These are phyloP conservation scores for Oxyruncus cristatus DNA, from an alignment of 2,113 vertebrate species.

Conservation along the genomic window DNA sequence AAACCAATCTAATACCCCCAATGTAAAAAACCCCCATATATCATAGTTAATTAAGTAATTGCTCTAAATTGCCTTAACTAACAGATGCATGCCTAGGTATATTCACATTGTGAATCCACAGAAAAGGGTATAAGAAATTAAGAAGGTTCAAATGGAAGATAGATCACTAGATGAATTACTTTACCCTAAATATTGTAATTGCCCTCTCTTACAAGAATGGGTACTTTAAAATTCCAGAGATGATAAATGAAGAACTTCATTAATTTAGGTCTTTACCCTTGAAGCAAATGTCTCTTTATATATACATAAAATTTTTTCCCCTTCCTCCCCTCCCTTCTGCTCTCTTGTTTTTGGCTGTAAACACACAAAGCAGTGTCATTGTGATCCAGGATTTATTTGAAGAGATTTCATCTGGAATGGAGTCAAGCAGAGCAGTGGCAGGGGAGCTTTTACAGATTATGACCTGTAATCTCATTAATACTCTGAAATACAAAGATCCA, in stretches of 20 bases:
- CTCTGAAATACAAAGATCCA: constrained; percentile 72
- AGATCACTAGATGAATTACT: constrained; percentile 71
- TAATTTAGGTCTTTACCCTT: constrained; percentile 73
- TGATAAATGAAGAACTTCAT: constrained; percentile 69
- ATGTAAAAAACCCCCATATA: constrained; percentile 39
- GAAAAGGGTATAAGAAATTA: constrained; percentile 61
- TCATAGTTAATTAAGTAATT: constrained; percentile 71
- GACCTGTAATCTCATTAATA: constrained; percentile 78
- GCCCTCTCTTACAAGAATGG: constrained; percentile 60
- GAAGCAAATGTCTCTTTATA: constrained; percentile 58
- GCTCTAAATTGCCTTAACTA: constrained; percentile 67
- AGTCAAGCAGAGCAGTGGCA: constrained; percentile 72
- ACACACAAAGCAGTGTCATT: constrained; percentile 61
- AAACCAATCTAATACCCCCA: not conserved
- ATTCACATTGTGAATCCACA: constrained; percentile 64
- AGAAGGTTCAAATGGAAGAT: constrained; percentile 66
- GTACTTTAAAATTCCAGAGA: constrained; percentile 59
- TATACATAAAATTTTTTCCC: not conserved
- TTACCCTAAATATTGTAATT: constrained; percentile 71
- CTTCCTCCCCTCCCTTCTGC: not conserved
- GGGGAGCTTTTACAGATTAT: constrained; percentile 78
- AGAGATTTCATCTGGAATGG: constrained; percentile 78
- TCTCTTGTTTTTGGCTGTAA: constrained; percentile 46
- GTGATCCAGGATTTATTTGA: constrained; percentile 76
- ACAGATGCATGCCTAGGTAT: constrained; percentile 56